Percentiles rank a stretch among this genome's conserved stretches.
phyloP scores from a whole-genome alignment of 2,113 vertebrate genomes.

The Pangasianodon gigas region DNA sequence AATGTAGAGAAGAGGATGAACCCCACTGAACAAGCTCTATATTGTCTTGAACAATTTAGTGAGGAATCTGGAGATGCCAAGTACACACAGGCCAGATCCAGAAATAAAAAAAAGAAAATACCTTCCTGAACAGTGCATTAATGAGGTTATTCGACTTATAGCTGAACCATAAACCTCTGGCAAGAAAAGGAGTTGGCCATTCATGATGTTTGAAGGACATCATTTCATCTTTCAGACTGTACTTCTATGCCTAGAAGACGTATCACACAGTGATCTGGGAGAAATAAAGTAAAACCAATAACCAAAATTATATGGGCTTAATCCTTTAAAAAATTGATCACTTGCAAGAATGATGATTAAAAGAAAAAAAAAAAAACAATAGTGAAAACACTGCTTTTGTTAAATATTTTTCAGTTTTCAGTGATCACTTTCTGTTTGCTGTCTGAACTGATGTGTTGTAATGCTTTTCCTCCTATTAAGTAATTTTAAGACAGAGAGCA shows the following conservation, averaged over 20 bases:
- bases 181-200: neutral
- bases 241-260: slow-evolving; percentile 10
- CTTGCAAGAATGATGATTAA: slow-evolving; percentile 57
- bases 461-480: slow-evolving; percentile 46
- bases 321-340: slow-evolving; percentile 61
- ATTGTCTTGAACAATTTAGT: neutral
- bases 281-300: neutral
- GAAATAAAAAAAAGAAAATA: neutral
- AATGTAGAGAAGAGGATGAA: slow-evolving; percentile 44
- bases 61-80: slow-evolving; percentile 21
- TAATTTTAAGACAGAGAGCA: slow-evolving; percentile 74
- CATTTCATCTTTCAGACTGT: slow-evolving; percentile 10
- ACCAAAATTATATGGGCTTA: slow-evolving; percentile 56
- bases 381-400: slow-evolving; percentile 68
- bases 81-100: slow-evolving; percentile 31
- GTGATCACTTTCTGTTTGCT: slow-evolving; percentile 68
- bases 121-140: slow-evolving; percentile 23
- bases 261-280: neutral
- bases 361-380: slow-evolving; percentile 38
- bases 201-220: neutral
- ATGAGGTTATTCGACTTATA: neutral
- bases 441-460: slow-evolving; percentile 61
- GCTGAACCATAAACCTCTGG: neutral
- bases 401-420: slow-evolving; percentile 70
- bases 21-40: neutral